Evolutionary conservation across 1,140 invertebrate genomes (phyloP).

Genomic region (Alviniconcha marisindica): DNA sequence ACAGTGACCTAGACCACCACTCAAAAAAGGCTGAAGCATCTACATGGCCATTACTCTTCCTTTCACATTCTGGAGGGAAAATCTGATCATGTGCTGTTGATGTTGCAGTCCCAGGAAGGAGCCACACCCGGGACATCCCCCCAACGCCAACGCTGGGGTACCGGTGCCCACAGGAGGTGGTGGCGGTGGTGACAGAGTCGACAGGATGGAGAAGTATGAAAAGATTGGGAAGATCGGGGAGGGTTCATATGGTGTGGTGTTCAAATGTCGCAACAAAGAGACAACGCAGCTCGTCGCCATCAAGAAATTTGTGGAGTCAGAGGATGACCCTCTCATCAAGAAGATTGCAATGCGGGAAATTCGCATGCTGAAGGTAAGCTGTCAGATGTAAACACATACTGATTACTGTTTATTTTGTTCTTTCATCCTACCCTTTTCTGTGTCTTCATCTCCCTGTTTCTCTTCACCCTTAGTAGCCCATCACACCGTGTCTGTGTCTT

Average conservation of each 20-base stretch:
- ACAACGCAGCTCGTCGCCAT: slow-evolving; percentile 97
- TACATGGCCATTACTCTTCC: too few species aligned
- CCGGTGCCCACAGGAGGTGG: not conserved
- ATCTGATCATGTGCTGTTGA: too few species aligned
- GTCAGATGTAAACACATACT: not conserved
- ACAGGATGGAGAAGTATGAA: slow-evolving; percentile 97
- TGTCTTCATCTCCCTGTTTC: not conserved
- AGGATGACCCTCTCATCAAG: slow-evolving; percentile 98
- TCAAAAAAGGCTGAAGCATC: too few species aligned
- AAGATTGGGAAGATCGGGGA: slow-evolving; percentile 97
- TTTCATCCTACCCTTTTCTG: not conserved
- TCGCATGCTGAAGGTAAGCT: slow-evolving; percentile 93
- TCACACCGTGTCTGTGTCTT: not conserved
- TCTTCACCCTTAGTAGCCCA: not conserved
- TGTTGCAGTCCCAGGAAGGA: slow-evolving; percentile 46
- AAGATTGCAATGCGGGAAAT: slow-evolving; percentile 99
- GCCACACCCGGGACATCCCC: slow-evolving; percentile 23
- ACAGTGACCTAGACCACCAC: too few species aligned
- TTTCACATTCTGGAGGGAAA: too few species aligned
- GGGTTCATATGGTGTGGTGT: slow-evolving; percentile 98
- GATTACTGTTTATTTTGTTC: not conserved
- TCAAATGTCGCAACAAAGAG: slow-evolving; percentile 98
- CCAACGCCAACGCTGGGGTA: slow-evolving; percentile 23
- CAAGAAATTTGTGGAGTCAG: slow-evolving; percentile 99
- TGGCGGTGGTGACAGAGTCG: slow-evolving; percentile 31